A percentile compares a stretch with the other conserved stretches of the same genome.
Conservation (phyloP, 2,888 invertebrate genomes). For the Hipparchia sbordonii region DNA sequence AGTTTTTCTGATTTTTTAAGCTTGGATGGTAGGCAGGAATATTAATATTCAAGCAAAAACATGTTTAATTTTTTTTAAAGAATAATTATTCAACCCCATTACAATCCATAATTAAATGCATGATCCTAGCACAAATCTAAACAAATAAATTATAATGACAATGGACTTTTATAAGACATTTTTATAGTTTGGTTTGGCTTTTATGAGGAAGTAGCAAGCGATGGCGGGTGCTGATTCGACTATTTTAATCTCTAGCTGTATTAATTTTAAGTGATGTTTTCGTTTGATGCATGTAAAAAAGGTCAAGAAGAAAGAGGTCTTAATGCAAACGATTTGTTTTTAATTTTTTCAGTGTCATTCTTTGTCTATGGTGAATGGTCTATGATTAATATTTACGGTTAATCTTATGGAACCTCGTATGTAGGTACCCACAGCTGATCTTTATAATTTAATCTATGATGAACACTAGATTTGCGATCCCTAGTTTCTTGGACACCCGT, state of each 20-base stretch:
- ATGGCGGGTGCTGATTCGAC: constrained; percentile 26
- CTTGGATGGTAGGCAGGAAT: background rate
- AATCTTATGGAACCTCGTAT: no score
- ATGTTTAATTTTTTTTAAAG: background rate
- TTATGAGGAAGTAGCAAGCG: constrained; percentile 38
- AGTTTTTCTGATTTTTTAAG: no score
- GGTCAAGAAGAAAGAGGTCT: background rate
- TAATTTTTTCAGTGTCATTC: constrained; percentile 12
- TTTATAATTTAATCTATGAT: no score
- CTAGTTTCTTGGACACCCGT: no score
- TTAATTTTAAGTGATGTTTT: constrained; percentile 7
- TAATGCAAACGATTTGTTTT: constrained; percentile 13
- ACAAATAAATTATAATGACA: constrained; percentile 72
- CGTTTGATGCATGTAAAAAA: background rate
- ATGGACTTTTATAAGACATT: constrained; percentile 53
- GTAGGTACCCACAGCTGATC: no score
- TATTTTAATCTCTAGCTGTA: background rate
- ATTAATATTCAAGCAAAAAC: background rate
- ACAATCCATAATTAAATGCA: constrained; percentile 60
- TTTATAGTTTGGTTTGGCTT: constrained; percentile 57
- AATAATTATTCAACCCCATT: constrained; percentile 44
- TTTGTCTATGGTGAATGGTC: constrained; percentile 29
- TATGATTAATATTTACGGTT: background rate
- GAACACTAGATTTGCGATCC: no score
- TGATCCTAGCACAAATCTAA: constrained; percentile 56